A percentile compares a stretch with the other conserved stretches of the same genome.
Evolutionary conservation across 2,888 invertebrate species (phyloP).

Genomic region (Stenodera caucasica): DNA sequence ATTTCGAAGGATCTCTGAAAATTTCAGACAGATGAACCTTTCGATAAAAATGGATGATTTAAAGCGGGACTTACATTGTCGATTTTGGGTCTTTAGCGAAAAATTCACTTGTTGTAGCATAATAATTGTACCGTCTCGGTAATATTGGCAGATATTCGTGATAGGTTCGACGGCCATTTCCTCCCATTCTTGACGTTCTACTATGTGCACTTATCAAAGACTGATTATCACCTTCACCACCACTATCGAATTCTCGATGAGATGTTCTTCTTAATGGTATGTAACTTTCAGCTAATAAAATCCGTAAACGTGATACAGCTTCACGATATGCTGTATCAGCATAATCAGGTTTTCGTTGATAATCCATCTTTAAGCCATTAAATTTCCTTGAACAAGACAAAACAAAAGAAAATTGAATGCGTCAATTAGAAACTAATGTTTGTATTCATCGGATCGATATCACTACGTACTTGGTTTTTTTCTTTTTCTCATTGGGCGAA

Average conservation of each 20-base stretch:
- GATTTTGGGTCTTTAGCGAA: conserved; percentile 7
- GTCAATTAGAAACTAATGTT: conserved; percentile 11
- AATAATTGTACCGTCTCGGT: conserved; percentile 39
- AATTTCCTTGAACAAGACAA: conserved; percentile 46
- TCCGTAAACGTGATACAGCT: conserved; percentile 77
- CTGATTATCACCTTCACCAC: conserved; percentile 63
- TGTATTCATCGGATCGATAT: conserved; percentile 21
- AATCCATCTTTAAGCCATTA: conserved; percentile 56
- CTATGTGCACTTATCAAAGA: conserved; percentile 55
- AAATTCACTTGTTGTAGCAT: conserved; percentile 28
- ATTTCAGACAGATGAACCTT: too few species aligned
- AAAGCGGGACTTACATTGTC: not conserved
- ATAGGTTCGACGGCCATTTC: conserved; percentile 34
- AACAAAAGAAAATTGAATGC: not conserved
- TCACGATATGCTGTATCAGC: conserved; percentile 84
- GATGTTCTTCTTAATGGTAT: conserved; percentile 58
- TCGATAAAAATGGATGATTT: too few species aligned
- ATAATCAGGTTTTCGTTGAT: conserved; percentile 70
- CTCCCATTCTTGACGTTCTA: conserved; percentile 38
- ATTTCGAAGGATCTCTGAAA: conserved; percentile 37
- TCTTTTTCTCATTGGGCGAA: conserved; percentile 49
- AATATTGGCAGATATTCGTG: conserved; percentile 34
- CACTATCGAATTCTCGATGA: conserved; percentile 56
- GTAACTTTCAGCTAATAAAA: conserved; percentile 77
- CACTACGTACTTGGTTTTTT: conserved; percentile 49